These are phyloP conservation scores for Arizona elegans DNA, from an alignment of 2,113 vertebrate species.

Conservation along the genomic window DNA sequence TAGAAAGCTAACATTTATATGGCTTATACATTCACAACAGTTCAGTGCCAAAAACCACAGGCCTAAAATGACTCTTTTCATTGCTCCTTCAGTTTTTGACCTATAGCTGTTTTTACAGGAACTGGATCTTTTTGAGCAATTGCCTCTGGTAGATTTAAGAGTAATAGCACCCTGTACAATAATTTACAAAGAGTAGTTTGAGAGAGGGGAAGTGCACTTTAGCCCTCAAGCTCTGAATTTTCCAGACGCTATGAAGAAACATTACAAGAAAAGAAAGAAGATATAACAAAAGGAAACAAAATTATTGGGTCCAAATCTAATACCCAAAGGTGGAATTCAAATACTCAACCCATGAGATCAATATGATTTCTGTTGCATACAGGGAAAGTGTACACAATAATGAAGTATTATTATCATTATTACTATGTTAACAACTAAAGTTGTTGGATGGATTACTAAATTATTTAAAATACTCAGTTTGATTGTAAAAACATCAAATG, in stretches of 20 bases:
- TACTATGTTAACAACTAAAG: not conserved
- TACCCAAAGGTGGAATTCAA: not conserved
- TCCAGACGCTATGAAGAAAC: not conserved
- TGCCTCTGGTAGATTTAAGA: conserved; percentile 16
- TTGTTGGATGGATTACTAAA: not conserved
- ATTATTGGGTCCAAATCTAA: not conserved
- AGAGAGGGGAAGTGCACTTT: conserved; percentile 5
- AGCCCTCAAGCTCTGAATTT: not conserved
- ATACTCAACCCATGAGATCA: not conserved
- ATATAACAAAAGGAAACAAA: not conserved
- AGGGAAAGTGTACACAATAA: not conserved
- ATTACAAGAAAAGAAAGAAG: not conserved
- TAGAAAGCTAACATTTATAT: conserved; percentile 32
- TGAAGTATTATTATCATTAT: not conserved
- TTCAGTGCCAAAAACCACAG: conserved; percentile 28
- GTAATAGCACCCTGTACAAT: conserved; percentile 13
- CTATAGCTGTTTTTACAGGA: conserved; percentile 35
- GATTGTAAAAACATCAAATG: not conserved
- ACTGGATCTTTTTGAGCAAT: conserved; percentile 30
- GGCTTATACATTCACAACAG: conserved; percentile 29
- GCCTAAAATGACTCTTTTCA: conserved; percentile 36
- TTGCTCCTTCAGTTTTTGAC: conserved; percentile 30
- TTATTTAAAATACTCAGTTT: not conserved
- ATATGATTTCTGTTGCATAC: not conserved
- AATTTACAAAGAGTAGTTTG: conserved; percentile 19